Percentiles rank a stretch among this genome's conserved stretches.
Conservation (phyloP, 1,140 invertebrate genomes). For the Drosophila pallidifrons region DNA sequence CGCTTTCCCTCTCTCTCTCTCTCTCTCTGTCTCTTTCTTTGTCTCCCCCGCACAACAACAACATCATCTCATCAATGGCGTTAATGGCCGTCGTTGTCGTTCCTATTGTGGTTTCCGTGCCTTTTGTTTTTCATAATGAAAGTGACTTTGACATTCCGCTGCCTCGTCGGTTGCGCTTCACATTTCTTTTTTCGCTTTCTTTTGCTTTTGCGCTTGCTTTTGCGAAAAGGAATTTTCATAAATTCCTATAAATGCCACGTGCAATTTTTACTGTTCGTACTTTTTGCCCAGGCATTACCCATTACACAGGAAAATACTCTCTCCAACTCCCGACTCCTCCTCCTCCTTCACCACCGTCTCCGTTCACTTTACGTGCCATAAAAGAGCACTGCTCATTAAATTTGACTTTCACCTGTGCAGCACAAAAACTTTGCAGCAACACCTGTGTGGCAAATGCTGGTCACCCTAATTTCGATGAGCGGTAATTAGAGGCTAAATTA, state of each 20-base stretch:
- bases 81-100: conserved; percentile 57
- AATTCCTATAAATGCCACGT: conserved; percentile 31
- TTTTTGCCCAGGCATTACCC: conserved; percentile 11
- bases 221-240: conserved; percentile 40
- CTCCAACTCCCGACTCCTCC: not conserved
- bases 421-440: not conserved
- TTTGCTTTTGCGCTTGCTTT: not conserved
- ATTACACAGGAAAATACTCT: not conserved
- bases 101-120: conserved; percentile 50
- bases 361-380: not conserved
- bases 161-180: conserved; percentile 46
- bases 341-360: not conserved
- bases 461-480: conserved; percentile 2
- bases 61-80: conserved; percentile 37
- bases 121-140: conserved; percentile 56
- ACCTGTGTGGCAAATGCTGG: not conserved
- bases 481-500: conserved; percentile 5
- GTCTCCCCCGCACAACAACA: not conserved
- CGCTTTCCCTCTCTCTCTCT: no score
- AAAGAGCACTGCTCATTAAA: conserved; percentile 6
- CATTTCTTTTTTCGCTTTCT: conserved; percentile 28
- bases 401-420: not conserved
- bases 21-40: not conserved
- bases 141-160: conserved; percentile 59
- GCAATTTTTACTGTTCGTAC: conserved; percentile 2